Conservation (phyloP, 2,113 vertebrate species). For the Notarius quadriscutis region DNA sequence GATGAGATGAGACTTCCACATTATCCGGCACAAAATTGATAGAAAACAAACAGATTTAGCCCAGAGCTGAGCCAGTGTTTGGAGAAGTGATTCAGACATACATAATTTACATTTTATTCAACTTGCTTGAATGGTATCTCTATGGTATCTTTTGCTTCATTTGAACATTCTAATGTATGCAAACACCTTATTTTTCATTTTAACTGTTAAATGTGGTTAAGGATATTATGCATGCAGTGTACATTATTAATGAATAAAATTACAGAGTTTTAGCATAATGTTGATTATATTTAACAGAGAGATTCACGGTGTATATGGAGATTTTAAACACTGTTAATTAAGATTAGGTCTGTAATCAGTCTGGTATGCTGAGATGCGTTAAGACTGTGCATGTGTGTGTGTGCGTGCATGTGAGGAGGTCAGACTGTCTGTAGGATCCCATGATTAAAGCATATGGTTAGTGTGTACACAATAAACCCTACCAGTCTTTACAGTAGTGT, state of each 20-base stretch:
- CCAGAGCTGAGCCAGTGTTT: not conserved
- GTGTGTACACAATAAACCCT: conserved; percentile 23
- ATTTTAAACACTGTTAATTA: conserved; percentile 7
- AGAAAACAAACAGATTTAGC: not conserved
- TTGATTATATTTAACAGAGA: not conserved
- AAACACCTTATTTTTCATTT: not conserved
- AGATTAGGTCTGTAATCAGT: not conserved
- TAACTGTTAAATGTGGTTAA: conserved; percentile 9
- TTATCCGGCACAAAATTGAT: not conserved
- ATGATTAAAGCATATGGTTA: conserved; percentile 20
- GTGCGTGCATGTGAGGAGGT: not conserved
- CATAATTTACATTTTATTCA: not conserved
- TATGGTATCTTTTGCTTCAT: not conserved
- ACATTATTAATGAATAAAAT: conserved; percentile 16
- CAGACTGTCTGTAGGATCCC: not conserved
- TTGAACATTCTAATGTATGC: not conserved
- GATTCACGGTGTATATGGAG: conserved; percentile 1
- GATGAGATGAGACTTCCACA: too few species aligned
- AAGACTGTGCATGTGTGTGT: not conserved
- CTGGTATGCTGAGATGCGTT: conserved; percentile 46
- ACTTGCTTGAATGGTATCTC: not conserved
- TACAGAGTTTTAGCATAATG: not conserved
- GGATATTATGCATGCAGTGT: not conserved
- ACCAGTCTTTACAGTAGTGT: conserved; percentile 20
- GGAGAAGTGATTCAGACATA: not conserved